A percentile compares a stretch with the other conserved stretches of the same genome.
These are phyloP conservation scores for Drosophila suzukii DNA, from an alignment of 1,140 invertebrate species.

Conservation along the genomic window DNA sequence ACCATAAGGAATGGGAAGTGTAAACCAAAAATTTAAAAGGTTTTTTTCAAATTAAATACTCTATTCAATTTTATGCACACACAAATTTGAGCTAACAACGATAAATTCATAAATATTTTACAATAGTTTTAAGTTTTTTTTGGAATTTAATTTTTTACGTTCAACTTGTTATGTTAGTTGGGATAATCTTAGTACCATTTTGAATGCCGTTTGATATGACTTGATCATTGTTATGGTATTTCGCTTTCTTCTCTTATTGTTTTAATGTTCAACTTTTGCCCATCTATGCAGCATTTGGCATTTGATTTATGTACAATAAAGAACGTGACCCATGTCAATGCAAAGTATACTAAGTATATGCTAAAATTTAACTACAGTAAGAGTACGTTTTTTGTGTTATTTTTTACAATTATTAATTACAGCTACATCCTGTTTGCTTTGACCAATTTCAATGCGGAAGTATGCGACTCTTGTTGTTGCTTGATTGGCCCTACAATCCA, in stretches of 20 bases:
- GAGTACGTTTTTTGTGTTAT: conserved; percentile 15
- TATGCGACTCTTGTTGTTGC: conserved; percentile 62
- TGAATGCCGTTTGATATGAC: conserved; percentile 80
- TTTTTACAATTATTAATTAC: conserved; percentile 43
- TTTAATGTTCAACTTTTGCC: conserved; percentile 6
- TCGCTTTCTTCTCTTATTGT: conserved; percentile 24
- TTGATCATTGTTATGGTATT: conserved; percentile 75
- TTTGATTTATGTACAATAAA: conserved; percentile 37
- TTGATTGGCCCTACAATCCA: conserved; percentile 45
- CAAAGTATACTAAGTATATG: conserved; percentile 38
- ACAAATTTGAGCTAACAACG: conserved; percentile 54
- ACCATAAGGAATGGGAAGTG: conserved; percentile 7
- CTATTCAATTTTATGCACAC: conserved; percentile 25
- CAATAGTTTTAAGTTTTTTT: conserved; percentile 56
- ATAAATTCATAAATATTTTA: conserved; percentile 73
- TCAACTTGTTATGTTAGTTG: conserved; percentile 17
- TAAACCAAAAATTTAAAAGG: conserved; percentile 19
- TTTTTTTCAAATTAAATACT: conserved; percentile 18
- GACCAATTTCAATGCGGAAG: conserved; percentile 51
- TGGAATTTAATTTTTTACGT: background rate
- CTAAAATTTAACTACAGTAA: conserved; percentile 37
- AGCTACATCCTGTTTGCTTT: conserved; percentile 13
- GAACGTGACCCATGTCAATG: conserved; percentile 19
- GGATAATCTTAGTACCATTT: conserved; percentile 73
- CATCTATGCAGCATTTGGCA: background rate